Evolutionary conservation across 2,113 vertebrate species (phyloP), one percentile per base, ranked within the genome.

Genomic region (Oceanites oceanicus): DNA sequence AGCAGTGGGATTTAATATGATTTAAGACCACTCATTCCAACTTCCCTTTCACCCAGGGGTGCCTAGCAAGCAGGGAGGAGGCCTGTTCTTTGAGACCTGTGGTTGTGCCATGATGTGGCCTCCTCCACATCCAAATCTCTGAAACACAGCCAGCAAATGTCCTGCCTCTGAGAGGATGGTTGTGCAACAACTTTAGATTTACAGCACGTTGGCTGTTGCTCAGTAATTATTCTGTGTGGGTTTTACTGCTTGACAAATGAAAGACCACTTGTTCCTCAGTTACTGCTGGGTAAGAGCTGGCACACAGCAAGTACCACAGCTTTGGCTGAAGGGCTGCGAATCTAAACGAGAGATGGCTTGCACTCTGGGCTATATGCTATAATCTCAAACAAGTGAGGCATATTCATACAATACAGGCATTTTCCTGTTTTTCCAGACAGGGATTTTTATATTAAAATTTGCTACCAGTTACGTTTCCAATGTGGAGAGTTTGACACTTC

Each of bases 271-370:
- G 73, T 72, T 96, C 78, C 77, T 78, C 87, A 61, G 80, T 63
- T 95, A 66, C 91, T 96, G 87, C 94, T 92, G 94, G 86, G 73
- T 96, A 89, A 61, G 90, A 81, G 84, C 73, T 95, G 95, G 77
- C 81, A 75, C 44, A 9, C 47, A 80, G 38, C 58, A 53, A 63
- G 80, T 44, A 58, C 73, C 11, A 1, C 18, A 66, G 89, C 89
- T 91, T 81, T 91, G 84, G 80, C 91, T 89, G 70, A 85, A 82
- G 45, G 73, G 65, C 77, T 87, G 68, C 77, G 74, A 67, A 75
- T 96, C 86, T 81, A 47, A 56, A 77, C 2, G 19, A 84, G 55
- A 65, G 44, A 34, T 49, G 49, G 32, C 47, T 92, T 86, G 55
- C 27, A 29, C 50, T 74, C 44, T 16, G 63, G 27, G 74, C 91